These are phyloP conservation scores for Pemphredon lugubris DNA, from an alignment of 2,888 invertebrate genomes.

Conservation along the genomic window DNA sequence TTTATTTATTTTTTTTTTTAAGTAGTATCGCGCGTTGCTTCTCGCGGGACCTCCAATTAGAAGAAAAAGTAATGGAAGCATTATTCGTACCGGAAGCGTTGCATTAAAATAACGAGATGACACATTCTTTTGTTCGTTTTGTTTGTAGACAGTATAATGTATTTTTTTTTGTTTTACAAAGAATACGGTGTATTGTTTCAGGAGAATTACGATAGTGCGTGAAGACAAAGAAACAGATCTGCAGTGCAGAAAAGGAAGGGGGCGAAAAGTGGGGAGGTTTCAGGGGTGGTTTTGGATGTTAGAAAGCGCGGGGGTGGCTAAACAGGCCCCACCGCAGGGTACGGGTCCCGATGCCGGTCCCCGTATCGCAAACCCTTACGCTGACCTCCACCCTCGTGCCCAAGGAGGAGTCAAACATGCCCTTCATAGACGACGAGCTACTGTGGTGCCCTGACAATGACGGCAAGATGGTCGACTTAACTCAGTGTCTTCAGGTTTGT, in stretches of 20 bases:
- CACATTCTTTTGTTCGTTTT: too few relatives aligned
- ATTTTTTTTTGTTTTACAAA: too few relatives aligned
- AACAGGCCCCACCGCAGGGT: constrained; percentile 80
- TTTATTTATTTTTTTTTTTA: background rate
- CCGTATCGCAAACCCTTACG: constrained; percentile 80
- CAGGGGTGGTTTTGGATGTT: constrained; percentile 79
- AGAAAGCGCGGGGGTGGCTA: constrained; percentile 81
- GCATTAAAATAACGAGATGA: too few relatives aligned
- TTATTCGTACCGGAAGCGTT: background rate
- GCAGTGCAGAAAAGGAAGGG: constrained; percentile 44
- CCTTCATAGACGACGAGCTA: constrained; percentile 97
- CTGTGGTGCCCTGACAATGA: constrained; percentile 97
- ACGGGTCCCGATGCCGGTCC: constrained; percentile 81
- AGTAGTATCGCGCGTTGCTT: background rate
- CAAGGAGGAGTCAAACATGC: constrained; percentile 87
- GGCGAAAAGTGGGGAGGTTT: constrained; percentile 56
- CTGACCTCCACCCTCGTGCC: constrained; percentile 80
- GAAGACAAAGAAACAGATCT: constrained; percentile 12
- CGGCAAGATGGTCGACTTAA: constrained; percentile 95
- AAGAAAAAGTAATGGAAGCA: background rate
- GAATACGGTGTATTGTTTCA: constrained; percentile 28
- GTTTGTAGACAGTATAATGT: too few relatives aligned
- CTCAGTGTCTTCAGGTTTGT: constrained; percentile 89
- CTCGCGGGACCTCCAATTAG: background rate
- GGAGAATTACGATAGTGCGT: constrained; percentile 34